These are phyloP conservation scores for Hucho hucho DNA, from an alignment of 2,113 vertebrate species.

Conservation along the genomic window DNA sequence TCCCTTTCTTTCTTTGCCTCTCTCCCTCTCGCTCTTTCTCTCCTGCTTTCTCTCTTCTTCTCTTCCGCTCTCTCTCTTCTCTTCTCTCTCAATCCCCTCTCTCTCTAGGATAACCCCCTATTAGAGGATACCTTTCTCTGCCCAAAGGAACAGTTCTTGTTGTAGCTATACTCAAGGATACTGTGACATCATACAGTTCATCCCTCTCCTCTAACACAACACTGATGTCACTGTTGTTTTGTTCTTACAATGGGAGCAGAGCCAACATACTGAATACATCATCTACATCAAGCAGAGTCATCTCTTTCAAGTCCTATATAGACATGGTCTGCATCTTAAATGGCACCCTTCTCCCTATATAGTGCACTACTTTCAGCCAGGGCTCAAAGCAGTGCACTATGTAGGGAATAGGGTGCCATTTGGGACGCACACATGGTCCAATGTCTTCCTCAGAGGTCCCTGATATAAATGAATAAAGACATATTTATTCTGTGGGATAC, in stretches of 20 bases:
- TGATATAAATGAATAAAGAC: neutral
- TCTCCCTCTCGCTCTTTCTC: no score
- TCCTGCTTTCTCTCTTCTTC: neutral
- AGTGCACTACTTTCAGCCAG: no score
- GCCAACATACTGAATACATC: neutral
- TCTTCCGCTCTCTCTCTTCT: no score
- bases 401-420: no score
- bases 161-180: neutral
- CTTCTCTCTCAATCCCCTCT: no score
- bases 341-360: no score
- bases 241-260: neutral
- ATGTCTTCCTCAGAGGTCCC: neutral
- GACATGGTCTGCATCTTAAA: no score
- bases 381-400: no score
- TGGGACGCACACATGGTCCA: neutral
- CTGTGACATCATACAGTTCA: no score
- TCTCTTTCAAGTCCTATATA: neutral
- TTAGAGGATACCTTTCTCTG: conserved; percentile 39
- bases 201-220: no score
- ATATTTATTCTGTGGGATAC: neutral
- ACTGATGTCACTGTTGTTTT: neutral
- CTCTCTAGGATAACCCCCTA: conserved; percentile 2
- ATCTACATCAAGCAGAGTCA: neutral
- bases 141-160: conserved; percentile 14
- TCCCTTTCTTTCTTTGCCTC: no score